phyloP scores from a whole-genome alignment of 2,797 vertebrate genomes.

The Rhyacichthys aspro region DNA sequence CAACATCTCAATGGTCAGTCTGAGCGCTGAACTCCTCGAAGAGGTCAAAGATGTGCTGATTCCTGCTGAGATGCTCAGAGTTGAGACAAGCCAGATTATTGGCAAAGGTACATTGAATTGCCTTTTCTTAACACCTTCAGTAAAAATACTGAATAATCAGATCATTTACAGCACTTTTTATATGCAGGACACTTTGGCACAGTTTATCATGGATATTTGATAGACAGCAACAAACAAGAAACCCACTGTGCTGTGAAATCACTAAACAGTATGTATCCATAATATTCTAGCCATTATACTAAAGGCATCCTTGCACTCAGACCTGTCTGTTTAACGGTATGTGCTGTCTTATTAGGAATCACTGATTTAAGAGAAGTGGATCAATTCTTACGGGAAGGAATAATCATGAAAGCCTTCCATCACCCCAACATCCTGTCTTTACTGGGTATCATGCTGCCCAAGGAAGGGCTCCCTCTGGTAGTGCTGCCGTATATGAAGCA shows the following conservation, averaged over 20 bases:
- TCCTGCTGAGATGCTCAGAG: constrained; percentile 82
- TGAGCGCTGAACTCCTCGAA: constrained; percentile 84
- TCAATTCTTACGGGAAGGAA: constrained; percentile 93
- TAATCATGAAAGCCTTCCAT: constrained; percentile 95
- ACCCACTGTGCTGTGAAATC: constrained; percentile 92
- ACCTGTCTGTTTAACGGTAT: background rate
- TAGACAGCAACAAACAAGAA: constrained; percentile 79
- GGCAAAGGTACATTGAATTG: constrained; percentile 86
- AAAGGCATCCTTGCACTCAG: background rate
- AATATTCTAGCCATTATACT: background rate
- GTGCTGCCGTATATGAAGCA: constrained; percentile 95
- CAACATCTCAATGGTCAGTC: constrained; percentile 79
- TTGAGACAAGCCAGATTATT: constrained; percentile 85
- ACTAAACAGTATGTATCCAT: constrained; percentile 85
- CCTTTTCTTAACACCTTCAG: background rate
- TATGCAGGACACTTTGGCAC: constrained; percentile 90
- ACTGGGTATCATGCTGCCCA: constrained; percentile 90
- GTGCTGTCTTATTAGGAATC: constrained; percentile 82
- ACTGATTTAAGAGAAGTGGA: constrained; percentile 91
- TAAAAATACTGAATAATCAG: background rate
- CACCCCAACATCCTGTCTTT: constrained; percentile 91
- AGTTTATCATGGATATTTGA: constrained; percentile 90
- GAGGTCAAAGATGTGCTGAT: constrained; percentile 96
- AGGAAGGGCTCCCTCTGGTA: constrained; percentile 89
- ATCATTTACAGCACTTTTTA: background rate